A percentile compares a stretch with the other conserved stretches of the same genome.
Evolutionary conservation across 2,113 vertebrate species (phyloP).

Genomic region (Callopanchax toddi): DNA sequence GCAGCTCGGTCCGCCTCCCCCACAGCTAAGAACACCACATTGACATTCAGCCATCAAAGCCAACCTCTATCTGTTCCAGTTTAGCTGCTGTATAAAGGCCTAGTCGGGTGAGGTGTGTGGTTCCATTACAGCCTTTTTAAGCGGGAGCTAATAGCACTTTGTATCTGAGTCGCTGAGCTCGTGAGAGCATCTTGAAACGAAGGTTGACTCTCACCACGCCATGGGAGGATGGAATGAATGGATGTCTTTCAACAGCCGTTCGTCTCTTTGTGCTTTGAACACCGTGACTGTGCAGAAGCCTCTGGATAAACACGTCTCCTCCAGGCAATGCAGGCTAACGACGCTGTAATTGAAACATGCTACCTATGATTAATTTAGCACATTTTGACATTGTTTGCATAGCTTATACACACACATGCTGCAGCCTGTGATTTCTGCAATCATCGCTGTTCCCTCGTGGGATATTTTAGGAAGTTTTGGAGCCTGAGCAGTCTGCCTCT

Average conservation of each 20-base stretch:
- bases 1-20: conserved; percentile 6
- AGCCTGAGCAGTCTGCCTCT: conserved; percentile 31
- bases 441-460: conserved; percentile 27
- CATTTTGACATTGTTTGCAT: conserved; percentile 48
- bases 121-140: conserved; percentile 62
- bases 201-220: conserved; percentile 52
- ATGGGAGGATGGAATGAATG: conserved; percentile 65
- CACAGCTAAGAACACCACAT: conserved; percentile 10
- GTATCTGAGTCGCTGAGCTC: conserved; percentile 53
- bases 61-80: conserved; percentile 32
- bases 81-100: conserved; percentile 32
- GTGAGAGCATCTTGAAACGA: conserved; percentile 68
- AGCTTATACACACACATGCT: background rate
- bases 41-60: conserved; percentile 56
- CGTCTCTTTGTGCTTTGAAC: conserved; percentile 26
- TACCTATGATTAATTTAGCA: conserved; percentile 33
- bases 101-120: conserved; percentile 47
- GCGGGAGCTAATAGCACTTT: conserved; percentile 49
- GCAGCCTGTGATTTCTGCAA: conserved; percentile 29
- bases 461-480: conserved; percentile 40
- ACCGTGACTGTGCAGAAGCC: conserved; percentile 25
- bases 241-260: conserved; percentile 54
- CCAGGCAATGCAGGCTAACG: conserved; percentile 42
- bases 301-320: conserved; percentile 44
- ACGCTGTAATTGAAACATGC: conserved; percentile 37